Percentiles rank a stretch among this genome's conserved stretches.
phyloP scores from a whole-genome alignment of 2,797 vertebrate species.

The Spinus olivaceus region DNA sequence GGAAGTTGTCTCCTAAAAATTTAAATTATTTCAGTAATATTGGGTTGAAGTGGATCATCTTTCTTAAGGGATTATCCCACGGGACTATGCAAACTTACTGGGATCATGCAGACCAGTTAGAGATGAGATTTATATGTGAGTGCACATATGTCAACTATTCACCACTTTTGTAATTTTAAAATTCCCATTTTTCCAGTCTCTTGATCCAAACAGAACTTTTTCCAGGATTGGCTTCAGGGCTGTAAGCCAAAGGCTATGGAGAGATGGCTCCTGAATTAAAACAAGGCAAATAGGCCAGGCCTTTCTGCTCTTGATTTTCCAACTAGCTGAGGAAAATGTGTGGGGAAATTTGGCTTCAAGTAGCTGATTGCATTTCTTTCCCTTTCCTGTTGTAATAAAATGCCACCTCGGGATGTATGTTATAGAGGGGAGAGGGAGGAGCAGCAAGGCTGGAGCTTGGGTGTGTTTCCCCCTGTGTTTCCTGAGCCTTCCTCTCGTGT shows the following conservation, averaged over 20 bases:
- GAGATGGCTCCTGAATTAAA: not conserved
- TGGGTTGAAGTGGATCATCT: not conserved
- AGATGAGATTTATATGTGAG: not conserved
- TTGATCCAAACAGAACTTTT: not conserved
- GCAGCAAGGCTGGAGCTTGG: not conserved
- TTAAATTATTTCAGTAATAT: accelerated
- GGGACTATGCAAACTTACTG: accelerated
- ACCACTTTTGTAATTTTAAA: accelerated
- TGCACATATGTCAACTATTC: too few species aligned
- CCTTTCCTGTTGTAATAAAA: not conserved
- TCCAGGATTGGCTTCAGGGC: not conserved
- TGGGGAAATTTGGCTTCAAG: not conserved
- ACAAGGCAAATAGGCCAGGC: not conserved
- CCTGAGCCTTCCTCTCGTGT: not conserved
- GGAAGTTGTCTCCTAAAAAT: not conserved
- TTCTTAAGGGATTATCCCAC: not conserved
- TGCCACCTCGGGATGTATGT: accelerated
- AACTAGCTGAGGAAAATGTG: accelerated
- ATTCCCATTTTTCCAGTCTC: not conserved
- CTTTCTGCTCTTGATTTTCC: not conserved
- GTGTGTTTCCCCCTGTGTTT: not conserved
- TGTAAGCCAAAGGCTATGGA: accelerated
- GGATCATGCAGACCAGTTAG: not conserved
- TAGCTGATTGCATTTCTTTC: not conserved
- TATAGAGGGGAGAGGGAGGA: not conserved